phyloP scores from a whole-genome alignment of 2,888 invertebrate genomes.

The Heliconius cydno region DNA sequence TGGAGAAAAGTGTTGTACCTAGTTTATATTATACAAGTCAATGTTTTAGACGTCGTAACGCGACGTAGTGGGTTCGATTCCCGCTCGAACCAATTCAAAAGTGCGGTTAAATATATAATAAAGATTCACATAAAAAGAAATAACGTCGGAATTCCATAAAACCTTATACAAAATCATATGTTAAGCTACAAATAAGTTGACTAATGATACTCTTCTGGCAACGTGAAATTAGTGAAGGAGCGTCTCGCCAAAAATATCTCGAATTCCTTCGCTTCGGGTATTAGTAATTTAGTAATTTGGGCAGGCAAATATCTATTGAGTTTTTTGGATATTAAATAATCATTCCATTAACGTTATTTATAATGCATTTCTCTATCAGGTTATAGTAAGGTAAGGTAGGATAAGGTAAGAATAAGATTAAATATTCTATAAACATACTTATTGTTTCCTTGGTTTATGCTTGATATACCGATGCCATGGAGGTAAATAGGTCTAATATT shows the following conservation, averaged over 20 bases:
- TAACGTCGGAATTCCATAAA: too few species aligned
- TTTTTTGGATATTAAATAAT: neutral
- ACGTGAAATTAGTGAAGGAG: conserved; percentile 34
- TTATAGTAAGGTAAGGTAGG: too few species aligned
- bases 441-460: too few species aligned
- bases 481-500: too few species aligned
- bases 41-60: conserved; percentile 50
- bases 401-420: too few species aligned
- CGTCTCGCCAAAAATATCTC: conserved; percentile 43
- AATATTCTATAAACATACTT: too few species aligned
- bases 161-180: conserved; percentile 13
- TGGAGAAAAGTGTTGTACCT: conserved; percentile 35
- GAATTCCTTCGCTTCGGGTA: conserved; percentile 35
- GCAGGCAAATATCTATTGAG: neutral
- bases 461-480: too few species aligned
- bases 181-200: conserved; percentile 41
- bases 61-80: too few species aligned
- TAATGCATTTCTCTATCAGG: neutral
- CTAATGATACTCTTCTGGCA: conserved; percentile 39
- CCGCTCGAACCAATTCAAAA: too few species aligned
- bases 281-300: conserved; percentile 32
- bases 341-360: neutral
- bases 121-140: too few species aligned
- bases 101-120: too few species aligned
- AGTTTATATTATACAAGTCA: conserved; percentile 43